Evolutionary conservation across 2,113 vertebrate species (phyloP), one percentile per base, ranked within the genome.

Genomic region (Psilopsiagon aurifrons): DNA sequence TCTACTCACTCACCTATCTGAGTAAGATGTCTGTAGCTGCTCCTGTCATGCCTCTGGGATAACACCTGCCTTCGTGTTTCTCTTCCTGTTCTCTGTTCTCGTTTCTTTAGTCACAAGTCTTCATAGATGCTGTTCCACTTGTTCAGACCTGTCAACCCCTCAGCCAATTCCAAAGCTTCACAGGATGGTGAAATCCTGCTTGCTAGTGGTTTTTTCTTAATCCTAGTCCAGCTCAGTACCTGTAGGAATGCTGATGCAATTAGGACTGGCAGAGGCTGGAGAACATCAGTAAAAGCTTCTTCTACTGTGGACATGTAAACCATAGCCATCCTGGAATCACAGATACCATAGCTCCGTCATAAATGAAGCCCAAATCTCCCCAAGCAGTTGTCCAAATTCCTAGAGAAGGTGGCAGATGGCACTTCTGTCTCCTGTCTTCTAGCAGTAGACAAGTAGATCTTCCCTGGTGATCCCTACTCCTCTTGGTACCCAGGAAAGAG

Each of bases 11-110:
- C 96, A 97, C 94, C 95, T 68, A 6, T 12, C 87, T 84, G 81
- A 84, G 86, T 60, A 76, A 95, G 93, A 41, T 0, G 83, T 66
- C 60, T 52, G 84, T 28, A 67, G 95, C 84, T 76, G 81, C 85
- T 94, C 35, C 92, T 73, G 92, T 95, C 96, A 97, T 95, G 78
- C 95, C 92, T 84, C 52, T 63, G 94, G 82, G 83, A 84, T 84
- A 90, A 76, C 77, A 85, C 82, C 85, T 89, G 43, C 55, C 13
- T 43, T 19, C 28, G 24, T 69, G 60, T 37, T 80, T 66, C 46
- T 71, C 87, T 91, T 95, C 87, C 86, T 96, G 52, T 27, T 88
- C 68, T 75, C 71, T 91, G 47, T 33, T 66, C 64, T 69, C 2
- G 55, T 39, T 87, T 17, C 81, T 82, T 93, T 55, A 44, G 67